phyloP scores from a whole-genome alignment of 2,797 vertebrate species.

The Melanotaenia trifasciata region DNA sequence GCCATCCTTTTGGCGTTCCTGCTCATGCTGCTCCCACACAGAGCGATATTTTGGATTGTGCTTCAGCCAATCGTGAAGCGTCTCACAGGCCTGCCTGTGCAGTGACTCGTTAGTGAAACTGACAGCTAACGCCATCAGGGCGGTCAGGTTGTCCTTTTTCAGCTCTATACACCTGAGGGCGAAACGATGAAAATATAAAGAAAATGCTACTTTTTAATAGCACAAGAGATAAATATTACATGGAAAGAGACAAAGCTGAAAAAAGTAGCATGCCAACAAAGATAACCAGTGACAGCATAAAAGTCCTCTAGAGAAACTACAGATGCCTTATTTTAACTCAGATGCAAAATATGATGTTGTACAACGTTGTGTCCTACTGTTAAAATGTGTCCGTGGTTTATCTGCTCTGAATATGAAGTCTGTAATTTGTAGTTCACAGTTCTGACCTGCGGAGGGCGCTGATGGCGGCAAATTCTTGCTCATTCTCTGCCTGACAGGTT shows the following conservation, averaged over 20 bases:
- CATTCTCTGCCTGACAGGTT: slow-evolving; percentile 97
- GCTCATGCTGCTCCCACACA: slow-evolving; percentile 85
- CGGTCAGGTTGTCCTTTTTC: slow-evolving; percentile 93
- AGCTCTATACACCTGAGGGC: slow-evolving; percentile 91
- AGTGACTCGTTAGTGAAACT: slow-evolving; percentile 98
- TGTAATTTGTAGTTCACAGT: slow-evolving; percentile 22
- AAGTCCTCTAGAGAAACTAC: not conserved
- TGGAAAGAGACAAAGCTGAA: not conserved
- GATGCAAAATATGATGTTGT: not conserved
- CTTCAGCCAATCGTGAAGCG: slow-evolving; percentile 93
- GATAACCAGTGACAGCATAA: not conserved
- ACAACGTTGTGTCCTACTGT: not conserved
- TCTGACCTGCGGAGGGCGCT: slow-evolving; percentile 95
- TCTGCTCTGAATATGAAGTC: not conserved
- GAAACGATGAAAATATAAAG: not conserved
- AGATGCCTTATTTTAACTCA: not conserved
- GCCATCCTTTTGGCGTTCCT: slow-evolving; percentile 59
- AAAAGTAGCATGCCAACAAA: not conserved
- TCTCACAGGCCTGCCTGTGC: slow-evolving; percentile 97
- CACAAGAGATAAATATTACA: not conserved
- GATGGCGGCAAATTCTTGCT: slow-evolving; percentile 97
- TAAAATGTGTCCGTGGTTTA: not conserved
- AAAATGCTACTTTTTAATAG: not conserved
- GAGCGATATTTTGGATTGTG: slow-evolving; percentile 89
- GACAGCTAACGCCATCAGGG: slow-evolving; percentile 96